phyloP scores from a whole-genome alignment of 2,888 invertebrate species.

The Tachina grossa region DNA sequence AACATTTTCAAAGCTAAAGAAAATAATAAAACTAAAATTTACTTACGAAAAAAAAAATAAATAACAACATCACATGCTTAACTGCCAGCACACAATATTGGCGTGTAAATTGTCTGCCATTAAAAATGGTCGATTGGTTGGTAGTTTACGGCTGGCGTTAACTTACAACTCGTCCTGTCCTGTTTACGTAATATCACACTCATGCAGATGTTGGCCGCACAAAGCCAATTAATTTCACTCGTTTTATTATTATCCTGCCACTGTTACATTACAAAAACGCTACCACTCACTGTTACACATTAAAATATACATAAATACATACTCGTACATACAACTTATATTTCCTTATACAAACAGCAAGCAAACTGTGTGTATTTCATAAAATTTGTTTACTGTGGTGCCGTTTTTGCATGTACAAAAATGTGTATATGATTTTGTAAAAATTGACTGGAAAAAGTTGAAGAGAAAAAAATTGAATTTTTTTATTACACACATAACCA shows the following conservation, averaged over 20 bases:
- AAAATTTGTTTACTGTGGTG: slow-evolving; percentile 21
- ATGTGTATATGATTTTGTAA: neutral
- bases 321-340: slow-evolving; percentile 6
- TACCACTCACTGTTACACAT: neutral
- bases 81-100: slow-evolving; percentile 35
- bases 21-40: slow-evolving; percentile 28
- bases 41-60: neutral
- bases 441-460: slow-evolving; percentile 17
- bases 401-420: neutral
- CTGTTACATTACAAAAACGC: slow-evolving; percentile 1
- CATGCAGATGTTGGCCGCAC: neutral
- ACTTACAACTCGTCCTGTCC: neutral
- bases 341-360: slow-evolving; percentile 3
- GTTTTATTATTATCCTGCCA: slow-evolving; percentile 39
- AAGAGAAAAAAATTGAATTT: neutral
- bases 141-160: slow-evolving; percentile 31
- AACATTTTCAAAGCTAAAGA: neutral
- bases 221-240: slow-evolving; percentile 60
- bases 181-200: neutral
- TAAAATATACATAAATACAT: neutral
- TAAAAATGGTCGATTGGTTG: slow-evolving; percentile 49
- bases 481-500: neutral
- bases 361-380: neutral
- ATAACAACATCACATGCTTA: slow-evolving; percentile 6
- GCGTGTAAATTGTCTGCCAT: slow-evolving; percentile 56